These are phyloP conservation scores for Acanthurus tractus DNA, from an alignment of 2,797 vertebrate species.

Conservation along the genomic window DNA sequence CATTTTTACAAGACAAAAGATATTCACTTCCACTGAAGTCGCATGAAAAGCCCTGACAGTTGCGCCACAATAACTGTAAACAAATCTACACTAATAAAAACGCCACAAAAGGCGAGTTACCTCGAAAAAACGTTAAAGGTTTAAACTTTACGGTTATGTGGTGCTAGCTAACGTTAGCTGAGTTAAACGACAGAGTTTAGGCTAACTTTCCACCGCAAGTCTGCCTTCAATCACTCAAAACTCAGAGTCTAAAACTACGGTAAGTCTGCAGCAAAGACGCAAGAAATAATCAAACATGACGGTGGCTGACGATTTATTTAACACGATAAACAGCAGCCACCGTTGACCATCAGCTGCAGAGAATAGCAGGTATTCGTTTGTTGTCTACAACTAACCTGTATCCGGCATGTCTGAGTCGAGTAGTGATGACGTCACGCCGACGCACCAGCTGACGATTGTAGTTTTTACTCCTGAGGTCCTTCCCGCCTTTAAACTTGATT, in stretches of 20 bases:
- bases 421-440: constrained; percentile 45
- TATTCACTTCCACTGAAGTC: not conserved
- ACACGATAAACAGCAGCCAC: not conserved
- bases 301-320: not conserved
- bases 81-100: not conserved
- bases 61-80: no score
- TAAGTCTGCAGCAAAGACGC: not conserved
- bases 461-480: constrained; percentile 30
- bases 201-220: constrained; percentile 13
- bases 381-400: constrained; percentile 25
- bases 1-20: not conserved
- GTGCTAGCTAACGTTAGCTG: not conserved
- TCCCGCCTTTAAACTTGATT: not conserved
- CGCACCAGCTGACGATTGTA: constrained; percentile 62
- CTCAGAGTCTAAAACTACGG: not conserved
- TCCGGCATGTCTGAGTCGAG: constrained; percentile 29
- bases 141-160: not conserved
- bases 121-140: not conserved
- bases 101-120: not conserved
- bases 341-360: not conserved
- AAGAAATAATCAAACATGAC: not conserved
- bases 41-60: no score
- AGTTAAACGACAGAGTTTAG: not conserved
- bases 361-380: not conserved
- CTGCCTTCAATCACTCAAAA: not conserved